phyloP scores from a whole-genome alignment of 2,888 invertebrate genomes.

The Harpalus rufipes region DNA sequence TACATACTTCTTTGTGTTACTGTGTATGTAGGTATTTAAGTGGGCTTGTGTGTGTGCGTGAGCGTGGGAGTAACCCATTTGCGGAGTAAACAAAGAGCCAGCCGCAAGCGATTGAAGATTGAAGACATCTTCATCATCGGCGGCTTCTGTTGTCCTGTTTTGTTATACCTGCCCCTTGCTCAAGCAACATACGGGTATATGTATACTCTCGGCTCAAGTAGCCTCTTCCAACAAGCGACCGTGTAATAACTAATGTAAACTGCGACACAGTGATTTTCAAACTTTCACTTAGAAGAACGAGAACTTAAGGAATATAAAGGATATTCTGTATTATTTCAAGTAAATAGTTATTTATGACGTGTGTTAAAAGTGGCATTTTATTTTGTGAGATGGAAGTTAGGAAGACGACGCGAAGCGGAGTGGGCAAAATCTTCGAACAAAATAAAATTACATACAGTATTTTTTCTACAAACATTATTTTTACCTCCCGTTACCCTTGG shows the following conservation, averaged over 20 bases:
- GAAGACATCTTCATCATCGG: slow-evolving; percentile 47
- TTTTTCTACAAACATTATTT: too few species aligned
- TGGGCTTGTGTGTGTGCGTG: not conserved
- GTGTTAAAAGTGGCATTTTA: too few species aligned
- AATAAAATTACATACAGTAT: too few species aligned
- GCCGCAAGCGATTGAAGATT: slow-evolving; percentile 10
- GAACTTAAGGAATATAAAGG: too few species aligned
- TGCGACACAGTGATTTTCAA: not conserved
- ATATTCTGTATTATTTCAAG: too few species aligned
- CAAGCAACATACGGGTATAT: too few species aligned
- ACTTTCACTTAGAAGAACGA: not conserved
- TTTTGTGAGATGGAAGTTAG: too few species aligned
- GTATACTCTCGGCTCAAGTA: slow-evolving; percentile 4
- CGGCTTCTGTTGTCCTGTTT: slow-evolving; percentile 37
- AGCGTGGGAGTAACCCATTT: slow-evolving; percentile 44
- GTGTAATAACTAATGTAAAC: slow-evolving; percentile 48
- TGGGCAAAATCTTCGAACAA: too few species aligned
- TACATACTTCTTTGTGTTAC: not conserved
- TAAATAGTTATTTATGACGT: too few species aligned
- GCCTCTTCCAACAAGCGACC: slow-evolving; percentile 19
- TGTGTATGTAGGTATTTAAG: not conserved
- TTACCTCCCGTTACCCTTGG: too few species aligned
- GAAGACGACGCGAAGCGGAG: too few species aligned
- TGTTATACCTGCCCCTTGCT: not conserved
- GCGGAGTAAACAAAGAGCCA: slow-evolving; percentile 21